These are phyloP conservation scores for Cisticola juncidis DNA, from an alignment of 2,113 vertebrate genomes.

Conservation along the genomic window DNA sequence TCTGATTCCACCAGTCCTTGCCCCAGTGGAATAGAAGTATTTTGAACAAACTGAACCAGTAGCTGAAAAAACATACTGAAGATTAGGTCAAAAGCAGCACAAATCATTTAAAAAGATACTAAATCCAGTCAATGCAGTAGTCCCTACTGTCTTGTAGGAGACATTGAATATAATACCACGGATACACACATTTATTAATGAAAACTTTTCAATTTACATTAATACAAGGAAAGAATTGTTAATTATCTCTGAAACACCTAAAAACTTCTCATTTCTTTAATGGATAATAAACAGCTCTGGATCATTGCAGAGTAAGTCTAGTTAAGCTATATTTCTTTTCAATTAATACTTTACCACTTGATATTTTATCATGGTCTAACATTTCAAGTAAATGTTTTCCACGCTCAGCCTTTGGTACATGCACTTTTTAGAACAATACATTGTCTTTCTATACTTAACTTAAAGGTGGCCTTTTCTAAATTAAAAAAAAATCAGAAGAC, in stretches of 20 bases:
- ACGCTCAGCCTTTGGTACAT: neutral
- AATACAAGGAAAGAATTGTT: neutral
- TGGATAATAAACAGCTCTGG: neutral
- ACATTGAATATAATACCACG: neutral
- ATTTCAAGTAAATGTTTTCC: neutral
- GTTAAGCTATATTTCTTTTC: neutral
- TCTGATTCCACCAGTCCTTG: slow-evolving; percentile 89
- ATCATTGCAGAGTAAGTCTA: neutral
- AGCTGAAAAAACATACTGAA: slow-evolving; percentile 77
- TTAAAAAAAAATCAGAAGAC: neutral
- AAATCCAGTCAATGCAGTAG: neutral
- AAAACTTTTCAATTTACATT: neutral
- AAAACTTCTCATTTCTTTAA: neutral
- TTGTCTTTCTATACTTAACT: neutral
- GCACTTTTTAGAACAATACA: neutral
- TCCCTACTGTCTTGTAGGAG: neutral
- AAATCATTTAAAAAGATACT: neutral
- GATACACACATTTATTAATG: neutral
- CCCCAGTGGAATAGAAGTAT: slow-evolving; percentile 92
- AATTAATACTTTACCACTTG: neutral
- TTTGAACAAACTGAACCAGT: slow-evolving; percentile 99
- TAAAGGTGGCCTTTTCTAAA: neutral
- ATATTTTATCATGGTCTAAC: neutral
- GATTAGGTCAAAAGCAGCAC: slow-evolving; percentile 33
- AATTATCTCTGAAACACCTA: neutral